Evolutionary conservation across 2,797 vertebrate species (phyloP).

Genomic region (Myiothlypis coronata): DNA sequence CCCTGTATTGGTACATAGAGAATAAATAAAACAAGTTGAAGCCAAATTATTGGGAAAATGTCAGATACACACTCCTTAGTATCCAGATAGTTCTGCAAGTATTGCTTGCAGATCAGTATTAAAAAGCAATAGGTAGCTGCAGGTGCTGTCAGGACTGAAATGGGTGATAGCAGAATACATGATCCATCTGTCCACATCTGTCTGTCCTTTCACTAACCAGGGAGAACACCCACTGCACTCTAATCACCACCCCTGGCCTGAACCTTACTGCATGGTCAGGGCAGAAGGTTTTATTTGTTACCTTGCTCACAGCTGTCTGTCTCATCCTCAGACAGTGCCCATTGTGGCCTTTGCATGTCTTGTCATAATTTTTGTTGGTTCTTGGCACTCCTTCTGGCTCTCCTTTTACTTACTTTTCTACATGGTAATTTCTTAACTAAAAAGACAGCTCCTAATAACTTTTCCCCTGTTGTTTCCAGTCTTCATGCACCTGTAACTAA

Average conservation of each 20-base stretch:
- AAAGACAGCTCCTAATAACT: background rate
- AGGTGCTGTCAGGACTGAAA: background rate
- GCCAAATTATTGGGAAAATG: background rate
- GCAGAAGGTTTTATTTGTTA: background rate
- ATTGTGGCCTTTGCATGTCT: background rate
- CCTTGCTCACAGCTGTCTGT: background rate
- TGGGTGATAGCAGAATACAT: background rate
- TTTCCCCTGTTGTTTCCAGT: background rate
- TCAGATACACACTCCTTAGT: background rate
- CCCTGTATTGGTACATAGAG: background rate
- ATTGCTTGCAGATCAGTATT: background rate
- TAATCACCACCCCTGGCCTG: background rate
- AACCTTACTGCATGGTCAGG: background rate
- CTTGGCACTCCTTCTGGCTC: background rate
- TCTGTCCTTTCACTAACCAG: background rate
- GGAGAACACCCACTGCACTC: background rate
- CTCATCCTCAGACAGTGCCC: fast-evolving
- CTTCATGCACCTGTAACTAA: background rate
- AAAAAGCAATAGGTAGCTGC: background rate
- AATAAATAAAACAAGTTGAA: background rate
- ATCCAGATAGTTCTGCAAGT: background rate
- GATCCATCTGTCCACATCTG: background rate
- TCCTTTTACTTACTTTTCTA: background rate
- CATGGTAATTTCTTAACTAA: background rate
- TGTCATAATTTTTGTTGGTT: background rate